Conservation (phyloP, 2,113 vertebrate species). For the Burhinus oedicnemus region DNA sequence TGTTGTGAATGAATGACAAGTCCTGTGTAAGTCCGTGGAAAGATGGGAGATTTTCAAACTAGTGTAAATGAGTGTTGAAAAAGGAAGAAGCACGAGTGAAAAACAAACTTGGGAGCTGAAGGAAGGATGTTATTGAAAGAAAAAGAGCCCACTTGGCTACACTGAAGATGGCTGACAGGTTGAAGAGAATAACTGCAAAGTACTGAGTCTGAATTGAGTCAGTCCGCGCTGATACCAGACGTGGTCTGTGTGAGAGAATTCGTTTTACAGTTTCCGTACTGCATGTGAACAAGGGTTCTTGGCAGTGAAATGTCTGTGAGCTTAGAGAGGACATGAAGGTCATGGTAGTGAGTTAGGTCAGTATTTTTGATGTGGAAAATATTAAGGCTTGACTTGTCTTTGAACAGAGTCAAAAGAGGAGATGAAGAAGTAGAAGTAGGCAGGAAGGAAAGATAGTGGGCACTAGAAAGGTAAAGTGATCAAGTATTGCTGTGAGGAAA, state of each 20-base stretch:
- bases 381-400: neutral
- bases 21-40: neutral
- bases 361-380: neutral
- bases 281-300: neutral
- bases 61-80: neutral
- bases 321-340: neutral
- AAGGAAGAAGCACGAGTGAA: neutral
- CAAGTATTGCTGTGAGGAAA: neutral
- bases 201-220: neutral
- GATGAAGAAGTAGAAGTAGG: neutral
- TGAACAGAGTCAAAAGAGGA: neutral
- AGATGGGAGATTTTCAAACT: neutral
- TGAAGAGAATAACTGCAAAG: neutral
- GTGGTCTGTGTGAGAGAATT: neutral
- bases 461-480: neutral
- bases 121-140: neutral
- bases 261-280: rapidly evolving
- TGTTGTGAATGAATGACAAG: neutral
- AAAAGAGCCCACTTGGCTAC: neutral
- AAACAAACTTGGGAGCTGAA: neutral
- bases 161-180: neutral
- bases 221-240: neutral
- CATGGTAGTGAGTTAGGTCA: neutral
- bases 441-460: neutral
- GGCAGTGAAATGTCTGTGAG: neutral